Evolutionary conservation across 2,113 vertebrate species (phyloP).

Genomic region (Xiphophorus maculatus): DNA sequence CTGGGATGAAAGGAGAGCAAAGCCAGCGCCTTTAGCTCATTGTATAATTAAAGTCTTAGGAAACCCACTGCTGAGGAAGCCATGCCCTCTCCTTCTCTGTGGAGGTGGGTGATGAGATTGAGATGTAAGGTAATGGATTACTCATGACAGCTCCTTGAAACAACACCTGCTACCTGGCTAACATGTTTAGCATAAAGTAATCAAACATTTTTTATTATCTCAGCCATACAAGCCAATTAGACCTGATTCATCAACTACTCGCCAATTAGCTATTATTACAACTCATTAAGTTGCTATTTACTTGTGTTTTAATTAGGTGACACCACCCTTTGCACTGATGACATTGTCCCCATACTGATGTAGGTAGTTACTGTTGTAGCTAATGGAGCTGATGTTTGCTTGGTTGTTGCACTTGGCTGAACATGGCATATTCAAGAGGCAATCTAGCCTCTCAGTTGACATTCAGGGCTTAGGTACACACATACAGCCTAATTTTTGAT

Average conservation of each 20-base stretch:
- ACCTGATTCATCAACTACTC: slow-evolving; percentile 75
- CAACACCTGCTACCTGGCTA: slow-evolving; percentile 78
- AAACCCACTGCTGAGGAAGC: slow-evolving; percentile 18
- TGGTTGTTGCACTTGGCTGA: slow-evolving; percentile 60
- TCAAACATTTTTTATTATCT: slow-evolving; percentile 82
- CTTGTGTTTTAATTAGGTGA: slow-evolving; percentile 80
- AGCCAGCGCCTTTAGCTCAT: slow-evolving; percentile 22
- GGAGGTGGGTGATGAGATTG: slow-evolving; percentile 66
- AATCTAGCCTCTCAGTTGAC: slow-evolving; percentile 62
- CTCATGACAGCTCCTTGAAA: slow-evolving; percentile 70
- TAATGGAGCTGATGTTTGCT: slow-evolving; percentile 62
- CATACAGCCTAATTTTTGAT: slow-evolving; percentile 10
- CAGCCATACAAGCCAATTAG: slow-evolving; percentile 78
- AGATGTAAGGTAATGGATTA: slow-evolving; percentile 69
- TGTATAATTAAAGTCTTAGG: slow-evolving; percentile 48
- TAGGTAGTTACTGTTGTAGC: slow-evolving; percentile 36
- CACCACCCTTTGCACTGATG: slow-evolving; percentile 46
- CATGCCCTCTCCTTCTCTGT: slow-evolving; percentile 23
- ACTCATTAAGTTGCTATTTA: slow-evolving; percentile 77
- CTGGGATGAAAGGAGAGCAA: slow-evolving; percentile 38
- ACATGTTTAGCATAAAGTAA: slow-evolving; percentile 79
- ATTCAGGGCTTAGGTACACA: slow-evolving; percentile 24
- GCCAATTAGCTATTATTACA: slow-evolving; percentile 78
- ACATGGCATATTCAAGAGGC: slow-evolving; percentile 51
- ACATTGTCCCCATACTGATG: slow-evolving; percentile 52